Evolutionary conservation across 1,140 invertebrate species (phyloP).

Genomic region (Cyclargus thomasi): DNA sequence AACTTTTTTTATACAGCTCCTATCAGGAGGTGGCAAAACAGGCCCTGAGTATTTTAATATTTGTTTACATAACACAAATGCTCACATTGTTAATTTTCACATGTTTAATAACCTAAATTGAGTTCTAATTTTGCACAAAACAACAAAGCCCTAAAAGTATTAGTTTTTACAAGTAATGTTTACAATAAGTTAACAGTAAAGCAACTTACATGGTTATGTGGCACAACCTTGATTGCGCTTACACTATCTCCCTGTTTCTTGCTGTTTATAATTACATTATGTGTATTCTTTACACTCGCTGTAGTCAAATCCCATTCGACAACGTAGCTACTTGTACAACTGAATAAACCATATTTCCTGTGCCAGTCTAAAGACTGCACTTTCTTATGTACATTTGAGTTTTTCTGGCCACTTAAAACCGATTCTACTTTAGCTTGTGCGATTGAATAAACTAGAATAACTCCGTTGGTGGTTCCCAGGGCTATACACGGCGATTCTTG

Average conservation of each 20-base stretch:
- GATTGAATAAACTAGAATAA: slow-evolving; percentile 81
- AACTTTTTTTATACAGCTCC: too few relatives aligned
- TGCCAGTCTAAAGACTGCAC: slow-evolving; percentile 63
- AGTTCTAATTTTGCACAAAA: too few relatives aligned
- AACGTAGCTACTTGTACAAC: slow-evolving; percentile 52
- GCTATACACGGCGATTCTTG: slow-evolving; percentile 71
- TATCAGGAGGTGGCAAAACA: too few relatives aligned
- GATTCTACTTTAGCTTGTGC: slow-evolving; percentile 77
- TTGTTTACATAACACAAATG: too few relatives aligned
- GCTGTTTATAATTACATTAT: slow-evolving; percentile 64
- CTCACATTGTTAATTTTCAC: too few relatives aligned
- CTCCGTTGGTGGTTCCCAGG: slow-evolving; percentile 80
- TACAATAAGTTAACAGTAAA: not conserved
- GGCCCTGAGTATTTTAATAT: too few relatives aligned
- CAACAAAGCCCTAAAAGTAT: too few relatives aligned
- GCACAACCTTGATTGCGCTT: slow-evolving; percentile 79
- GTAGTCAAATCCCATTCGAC: slow-evolving; percentile 61
- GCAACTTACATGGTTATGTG: slow-evolving; percentile 74
- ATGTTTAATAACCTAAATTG: too few relatives aligned
- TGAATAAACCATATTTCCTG: slow-evolving; percentile 59
- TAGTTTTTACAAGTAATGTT: slow-evolving; percentile 7
- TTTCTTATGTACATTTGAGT: slow-evolving; percentile 29
- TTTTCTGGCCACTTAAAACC: slow-evolving; percentile 43
- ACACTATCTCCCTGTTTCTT: slow-evolving; percentile 72
- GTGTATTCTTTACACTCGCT: slow-evolving; percentile 53